A percentile compares a stretch with the other conserved stretches of the same genome.
Conservation (phyloP, 2,113 vertebrate genomes). For the Alouatta palliata region DNA sequence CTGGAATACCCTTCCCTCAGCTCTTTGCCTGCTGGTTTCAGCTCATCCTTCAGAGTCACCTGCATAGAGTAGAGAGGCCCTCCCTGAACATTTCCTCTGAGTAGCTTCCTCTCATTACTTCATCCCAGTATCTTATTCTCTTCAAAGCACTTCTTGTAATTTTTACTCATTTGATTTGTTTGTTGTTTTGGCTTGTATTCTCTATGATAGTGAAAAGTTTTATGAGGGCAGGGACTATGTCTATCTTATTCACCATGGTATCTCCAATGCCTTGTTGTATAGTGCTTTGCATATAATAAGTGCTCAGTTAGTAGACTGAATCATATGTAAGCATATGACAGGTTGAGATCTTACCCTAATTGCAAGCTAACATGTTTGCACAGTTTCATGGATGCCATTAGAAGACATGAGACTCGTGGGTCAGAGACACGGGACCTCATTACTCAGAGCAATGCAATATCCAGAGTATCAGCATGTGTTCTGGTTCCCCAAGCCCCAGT, state of each 20-base stretch:
- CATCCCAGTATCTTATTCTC: neutral
- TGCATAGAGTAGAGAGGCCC: neutral
- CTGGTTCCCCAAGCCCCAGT: neutral
- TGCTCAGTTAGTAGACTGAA: neutral
- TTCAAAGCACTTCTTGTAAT: neutral
- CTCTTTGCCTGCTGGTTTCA: neutral
- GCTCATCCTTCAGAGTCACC: neutral
- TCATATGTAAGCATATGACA: neutral
- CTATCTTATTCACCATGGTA: neutral
- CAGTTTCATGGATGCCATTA: neutral
- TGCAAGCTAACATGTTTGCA: neutral
- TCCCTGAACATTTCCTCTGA: neutral
- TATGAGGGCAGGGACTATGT: accelerated
- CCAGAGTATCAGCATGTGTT: neutral
- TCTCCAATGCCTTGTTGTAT: neutral
- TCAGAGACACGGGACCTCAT: neutral
- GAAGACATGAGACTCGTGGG: neutral
- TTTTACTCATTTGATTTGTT: neutral
- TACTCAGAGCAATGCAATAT: neutral
- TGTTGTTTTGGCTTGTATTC: neutral
- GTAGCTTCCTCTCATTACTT: neutral
- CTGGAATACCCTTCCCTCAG: neutral
- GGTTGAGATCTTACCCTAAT: neutral
- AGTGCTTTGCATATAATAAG: neutral
- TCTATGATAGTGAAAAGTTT: neutral